A percentile compares a stretch with the other conserved stretches of the same genome.
phyloP scores from a whole-genome alignment of 2,797 vertebrate species.

The Caiman crocodilus region DNA sequence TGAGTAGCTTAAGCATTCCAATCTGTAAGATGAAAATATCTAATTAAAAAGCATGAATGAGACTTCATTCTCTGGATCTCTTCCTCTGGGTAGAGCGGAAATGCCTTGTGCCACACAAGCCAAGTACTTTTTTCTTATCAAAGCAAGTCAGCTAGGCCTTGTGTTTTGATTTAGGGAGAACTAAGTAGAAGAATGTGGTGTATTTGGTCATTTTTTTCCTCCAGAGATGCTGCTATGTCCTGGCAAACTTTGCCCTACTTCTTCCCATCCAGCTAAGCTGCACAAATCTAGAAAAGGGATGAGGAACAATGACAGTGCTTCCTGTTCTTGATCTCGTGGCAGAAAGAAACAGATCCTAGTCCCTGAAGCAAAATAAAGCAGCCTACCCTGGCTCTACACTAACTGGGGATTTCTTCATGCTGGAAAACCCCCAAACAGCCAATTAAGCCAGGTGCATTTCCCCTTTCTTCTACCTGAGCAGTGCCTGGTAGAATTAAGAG shows the following conservation, averaged over 20 bases:
- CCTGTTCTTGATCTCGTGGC: not conserved
- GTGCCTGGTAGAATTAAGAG: not conserved
- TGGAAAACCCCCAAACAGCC: not conserved
- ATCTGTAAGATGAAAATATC: not conserved
- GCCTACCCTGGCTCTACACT: not conserved
- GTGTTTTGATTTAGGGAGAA: not conserved
- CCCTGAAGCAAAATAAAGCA: not conserved
- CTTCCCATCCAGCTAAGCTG: not conserved
- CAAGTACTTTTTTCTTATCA: not conserved
- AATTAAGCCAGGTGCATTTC: not conserved
- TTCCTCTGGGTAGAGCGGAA: not conserved
- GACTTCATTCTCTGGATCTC: not conserved
- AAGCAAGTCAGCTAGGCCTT: not conserved
- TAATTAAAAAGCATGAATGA: not conserved
- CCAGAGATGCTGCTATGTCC: not conserved
- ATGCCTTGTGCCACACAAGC: not conserved
- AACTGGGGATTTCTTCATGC: not conserved
- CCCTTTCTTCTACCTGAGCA: not conserved
- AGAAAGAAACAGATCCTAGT: not conserved
- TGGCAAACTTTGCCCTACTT: not conserved
- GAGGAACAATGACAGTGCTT: not conserved
- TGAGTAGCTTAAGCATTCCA: constrained; percentile 10
- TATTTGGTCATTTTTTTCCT: not conserved
- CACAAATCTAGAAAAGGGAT: not conserved
- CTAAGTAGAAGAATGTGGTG: not conserved